Evolutionary conservation across 2,888 invertebrate species (phyloP), one percentile per base, ranked within the genome.

Genomic region (Aleiodes leptofemur): DNA sequence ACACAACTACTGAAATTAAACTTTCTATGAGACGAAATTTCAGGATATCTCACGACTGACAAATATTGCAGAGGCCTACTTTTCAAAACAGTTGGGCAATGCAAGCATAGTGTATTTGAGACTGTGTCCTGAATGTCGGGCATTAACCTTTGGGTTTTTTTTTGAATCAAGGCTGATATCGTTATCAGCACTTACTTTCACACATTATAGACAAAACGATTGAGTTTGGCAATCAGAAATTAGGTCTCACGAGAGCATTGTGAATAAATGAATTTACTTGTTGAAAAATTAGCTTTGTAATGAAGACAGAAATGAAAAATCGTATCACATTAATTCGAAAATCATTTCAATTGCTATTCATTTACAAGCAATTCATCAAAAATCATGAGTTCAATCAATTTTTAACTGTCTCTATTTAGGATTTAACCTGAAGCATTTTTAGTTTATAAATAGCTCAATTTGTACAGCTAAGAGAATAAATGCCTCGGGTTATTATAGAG

Each of bases 101-200:
- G 73, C 51, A 51, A 68, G 78, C 78, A 80, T 83, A 83, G 72
- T 71, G 75, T 55, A 13, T 51, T 53, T 51, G 43, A 55, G 6
- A 0, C 50, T 11, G 11, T 43, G 55, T 66, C 51, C 51, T 84
- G 83, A 84, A 87, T 86, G 80, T 85, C 86, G 87, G 86, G 64
- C 86, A 84, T 83, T 87, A 87, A 88, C 87, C 88, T 86, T 87
- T 78, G 68, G 4, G 1, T 43, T 43, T 38, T 38, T 31, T 51
- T 74, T 82, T 81, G 83, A 86, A 87, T 87, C 88, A 88, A 88
- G 88, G 88, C 86, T 87, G 84, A 74, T 79, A 59, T 71, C 74
- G 72, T 66, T 74, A 31, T 74, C 51, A 31, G 34, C 23, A 68
- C 83, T 87, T 85, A 86, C 86, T 87, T 87, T 87, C 86, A 84